Base-by-base conservation (phyloP, 2,888 invertebrate genomes). In the Aphidoletes aphidimyza region DNA sequence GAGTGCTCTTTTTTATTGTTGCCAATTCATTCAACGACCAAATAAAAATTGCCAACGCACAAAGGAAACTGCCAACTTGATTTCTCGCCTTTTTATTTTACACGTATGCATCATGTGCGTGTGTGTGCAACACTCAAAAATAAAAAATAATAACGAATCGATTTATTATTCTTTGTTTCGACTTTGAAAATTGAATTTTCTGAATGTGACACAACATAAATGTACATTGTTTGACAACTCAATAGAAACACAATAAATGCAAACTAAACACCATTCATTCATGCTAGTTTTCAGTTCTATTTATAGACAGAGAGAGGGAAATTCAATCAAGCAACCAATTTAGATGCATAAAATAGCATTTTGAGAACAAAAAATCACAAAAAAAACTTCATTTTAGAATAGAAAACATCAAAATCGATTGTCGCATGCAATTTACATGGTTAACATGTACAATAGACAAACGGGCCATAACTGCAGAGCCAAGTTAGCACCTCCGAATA, bases 121-220 rank as follows among this genome's bases (percentile, higher is more conserved):
- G n/a, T n/a, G n/a, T n/a, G n/a, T 5, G 22, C 5, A 30, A 34
- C 69, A 30, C 8, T 1, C 69, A 14, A 30, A 30, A 69, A 30
- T 9, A 34, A 30, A 34, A 11, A 30, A 69, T 11, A 69, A 69
- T n/a, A n/a, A n/a, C n/a, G n/a, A 69, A 30, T 69, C 69, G 69
- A 69, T 54, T 54, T n/a, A n/a, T 54, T 69, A 17, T 34, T 69
- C 69, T 69, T 69, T 69, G 69, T 69, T 69, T 69, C 30, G 34
- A 30, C 69, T 69, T 30, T 69, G 69, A 69, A 69, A 69, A 69
- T 69, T 69, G 69, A 69, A 69, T 69, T n/a, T 69, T 69, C 69
- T 69, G 69, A 69, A 69, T 69, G 69, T 69, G 69, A 69, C 69
- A 69, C 5, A 69, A 69, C n/a, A n/a, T n/a, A n/a, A n/a, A n/a